These are phyloP conservation scores for Centroberyx gerrardi DNA, from an alignment of 2,797 vertebrate genomes.

Conservation along the genomic window DNA sequence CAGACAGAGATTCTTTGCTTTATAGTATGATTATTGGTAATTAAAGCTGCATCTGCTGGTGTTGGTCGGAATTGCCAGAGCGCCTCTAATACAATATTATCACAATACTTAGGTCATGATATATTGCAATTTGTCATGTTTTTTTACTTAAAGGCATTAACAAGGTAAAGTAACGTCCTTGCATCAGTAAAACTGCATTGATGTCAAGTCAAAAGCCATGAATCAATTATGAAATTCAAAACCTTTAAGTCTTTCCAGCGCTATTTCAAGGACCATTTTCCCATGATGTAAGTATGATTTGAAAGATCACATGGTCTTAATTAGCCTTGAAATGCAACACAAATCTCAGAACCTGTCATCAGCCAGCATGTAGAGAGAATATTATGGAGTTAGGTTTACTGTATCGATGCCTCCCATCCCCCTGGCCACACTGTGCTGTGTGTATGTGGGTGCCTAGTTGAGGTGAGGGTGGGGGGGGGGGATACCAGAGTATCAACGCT, in stretches of 20 bases:
- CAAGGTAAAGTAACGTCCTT: background rate
- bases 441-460: background rate
- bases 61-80: background rate
- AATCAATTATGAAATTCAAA: slow-evolving; percentile 7
- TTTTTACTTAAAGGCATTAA: slow-evolving; percentile 1
- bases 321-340: background rate
- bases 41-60: slow-evolving; percentile 28
- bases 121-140: slow-evolving; percentile 2
- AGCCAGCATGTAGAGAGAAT: background rate
- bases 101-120: background rate
- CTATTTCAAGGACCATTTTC: slow-evolving; percentile 14
- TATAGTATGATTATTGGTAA: no score
- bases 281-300: slow-evolving; percentile 1
- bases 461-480: background rate
- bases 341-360: slow-evolving; percentile 7
- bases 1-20: no score
- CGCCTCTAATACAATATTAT: background rate
- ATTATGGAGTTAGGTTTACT: background rate
- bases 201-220: slow-evolving; percentile 5
- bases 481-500: background rate
- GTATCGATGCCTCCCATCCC: background rate
- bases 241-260: slow-evolving; percentile 12
- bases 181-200: background rate
- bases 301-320: slow-evolving; percentile 11
- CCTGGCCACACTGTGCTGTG: background rate